Conservation (phyloP, 2,113 vertebrate species). For the Pardalotus punctatus region DNA sequence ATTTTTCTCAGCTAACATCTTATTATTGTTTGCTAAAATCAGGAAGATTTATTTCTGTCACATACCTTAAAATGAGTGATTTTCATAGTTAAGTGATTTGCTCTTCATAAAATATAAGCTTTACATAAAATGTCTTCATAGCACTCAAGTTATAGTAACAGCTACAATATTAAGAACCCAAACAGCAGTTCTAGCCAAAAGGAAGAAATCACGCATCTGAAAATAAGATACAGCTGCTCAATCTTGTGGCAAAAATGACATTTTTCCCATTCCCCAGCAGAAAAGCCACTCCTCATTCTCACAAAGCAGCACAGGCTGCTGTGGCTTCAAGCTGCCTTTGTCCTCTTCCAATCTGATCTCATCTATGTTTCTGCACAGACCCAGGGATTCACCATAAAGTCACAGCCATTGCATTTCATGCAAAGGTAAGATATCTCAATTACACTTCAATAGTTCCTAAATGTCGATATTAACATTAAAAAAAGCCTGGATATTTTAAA, state of each 20-base stretch:
- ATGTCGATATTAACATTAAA: neutral
- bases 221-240: neutral
- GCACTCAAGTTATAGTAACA: neutral
- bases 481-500: neutral
- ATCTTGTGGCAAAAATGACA: neutral
- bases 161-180: neutral
- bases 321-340: neutral
- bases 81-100: neutral
- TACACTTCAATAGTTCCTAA: neutral
- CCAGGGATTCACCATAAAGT: neutral
- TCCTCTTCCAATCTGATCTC: neutral
- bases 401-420: neutral
- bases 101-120: neutral
- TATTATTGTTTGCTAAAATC: neutral
- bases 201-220: neutral
- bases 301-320: fast-evolving
- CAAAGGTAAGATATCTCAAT: fast-evolving
- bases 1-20: neutral
- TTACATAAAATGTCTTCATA: neutral
- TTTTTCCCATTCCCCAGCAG: neutral
- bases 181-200: neutral
- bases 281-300: neutral
- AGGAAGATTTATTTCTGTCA: neutral
- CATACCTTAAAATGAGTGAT: neutral
- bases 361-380: neutral